These are phyloP conservation scores for Atractosteus spatula DNA, from an alignment of 2,113 vertebrate genomes.

Conservation along the genomic window DNA sequence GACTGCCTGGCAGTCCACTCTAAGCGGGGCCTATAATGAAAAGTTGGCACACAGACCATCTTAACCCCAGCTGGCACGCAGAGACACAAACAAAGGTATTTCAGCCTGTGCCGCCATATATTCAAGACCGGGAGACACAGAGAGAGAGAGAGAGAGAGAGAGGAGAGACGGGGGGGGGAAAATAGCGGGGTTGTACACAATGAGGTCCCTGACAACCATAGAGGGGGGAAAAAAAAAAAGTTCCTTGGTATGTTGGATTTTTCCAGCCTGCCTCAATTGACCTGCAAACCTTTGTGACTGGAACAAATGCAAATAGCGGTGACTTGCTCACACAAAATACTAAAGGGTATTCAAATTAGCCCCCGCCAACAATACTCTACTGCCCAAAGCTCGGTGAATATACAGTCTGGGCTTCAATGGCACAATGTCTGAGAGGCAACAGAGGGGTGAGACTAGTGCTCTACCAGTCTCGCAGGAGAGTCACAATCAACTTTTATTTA, in stretches of 20 bases:
- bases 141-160: neutral
- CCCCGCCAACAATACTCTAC: conserved; percentile 78
- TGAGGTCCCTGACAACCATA: conserved; percentile 47
- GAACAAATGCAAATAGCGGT: conserved; percentile 93
- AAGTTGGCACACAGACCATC: conserved; percentile 20
- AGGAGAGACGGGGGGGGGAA: neutral
- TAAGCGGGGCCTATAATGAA: neutral
- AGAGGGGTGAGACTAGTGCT: conserved; percentile 40
- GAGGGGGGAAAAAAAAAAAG: conserved; percentile 47
- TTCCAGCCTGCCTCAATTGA: conserved; percentile 83
- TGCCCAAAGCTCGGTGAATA: conserved; percentile 69
- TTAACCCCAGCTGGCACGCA: conserved; percentile 19
- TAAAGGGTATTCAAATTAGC: conserved; percentile 85
- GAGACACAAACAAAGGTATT: conserved; percentile 44
- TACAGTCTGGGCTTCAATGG: conserved; percentile 57
- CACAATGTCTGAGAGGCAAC: conserved; percentile 56
- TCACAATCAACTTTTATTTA: conserved; percentile 38
- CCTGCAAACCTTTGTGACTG: conserved; percentile 95
- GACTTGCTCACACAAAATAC: conserved; percentile 85
- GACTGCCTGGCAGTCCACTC: neutral
- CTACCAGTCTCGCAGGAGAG: conserved; percentile 38
- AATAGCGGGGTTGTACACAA: neutral
- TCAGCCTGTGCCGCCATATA: conserved; percentile 27
- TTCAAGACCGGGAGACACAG: conserved; percentile 13
- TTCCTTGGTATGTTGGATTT: conserved; percentile 58